These are phyloP conservation scores for Blera fallax DNA, from an alignment of 2,888 invertebrate species.

Conservation along the genomic window DNA sequence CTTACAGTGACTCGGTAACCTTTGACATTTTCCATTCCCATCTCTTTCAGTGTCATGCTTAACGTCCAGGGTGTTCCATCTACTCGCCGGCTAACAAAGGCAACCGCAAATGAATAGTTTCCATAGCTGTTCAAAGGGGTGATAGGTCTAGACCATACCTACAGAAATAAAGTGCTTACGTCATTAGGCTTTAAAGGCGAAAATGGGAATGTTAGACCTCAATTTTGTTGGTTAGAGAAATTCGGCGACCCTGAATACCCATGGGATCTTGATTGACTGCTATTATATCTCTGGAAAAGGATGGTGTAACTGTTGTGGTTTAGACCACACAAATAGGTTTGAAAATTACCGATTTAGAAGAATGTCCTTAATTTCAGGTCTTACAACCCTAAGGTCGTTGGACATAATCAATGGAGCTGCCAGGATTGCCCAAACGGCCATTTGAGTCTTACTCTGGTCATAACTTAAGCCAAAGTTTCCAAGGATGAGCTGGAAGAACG, in stretches of 20 bases:
- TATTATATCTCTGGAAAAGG: conserved; percentile 82
- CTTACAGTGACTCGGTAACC: conserved; percentile 79
- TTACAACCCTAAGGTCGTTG: conserved; percentile 85
- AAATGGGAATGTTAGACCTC: conserved; percentile 75
- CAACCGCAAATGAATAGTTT: conserved; percentile 82
- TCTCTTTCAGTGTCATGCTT: conserved; percentile 76
- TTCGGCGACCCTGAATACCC: conserved; percentile 85
- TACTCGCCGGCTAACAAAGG: conserved; percentile 81
- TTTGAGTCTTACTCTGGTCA: conserved; percentile 87
- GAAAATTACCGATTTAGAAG: conserved; percentile 83
- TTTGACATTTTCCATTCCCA: conserved; percentile 78
- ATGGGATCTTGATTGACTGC: conserved; percentile 87
- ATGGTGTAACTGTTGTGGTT: not conserved
- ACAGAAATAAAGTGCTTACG: not conserved
- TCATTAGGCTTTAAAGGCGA: not conserved
- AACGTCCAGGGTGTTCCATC: conserved; percentile 81
- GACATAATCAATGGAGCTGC: conserved; percentile 89
- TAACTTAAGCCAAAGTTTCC: conserved; percentile 86
- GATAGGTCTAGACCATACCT: conserved; percentile 82
- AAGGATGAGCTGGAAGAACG: conserved; percentile 82
- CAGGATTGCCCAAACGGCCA: conserved; percentile 89
- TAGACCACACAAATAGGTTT: not conserved
- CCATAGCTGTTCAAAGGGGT: conserved; percentile 77
- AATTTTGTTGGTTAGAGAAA: conserved; percentile 80
- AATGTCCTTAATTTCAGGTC: conserved; percentile 84